Evolutionary conservation across 1,140 invertebrate species (phyloP).

Genomic region (Popillia japonica): DNA sequence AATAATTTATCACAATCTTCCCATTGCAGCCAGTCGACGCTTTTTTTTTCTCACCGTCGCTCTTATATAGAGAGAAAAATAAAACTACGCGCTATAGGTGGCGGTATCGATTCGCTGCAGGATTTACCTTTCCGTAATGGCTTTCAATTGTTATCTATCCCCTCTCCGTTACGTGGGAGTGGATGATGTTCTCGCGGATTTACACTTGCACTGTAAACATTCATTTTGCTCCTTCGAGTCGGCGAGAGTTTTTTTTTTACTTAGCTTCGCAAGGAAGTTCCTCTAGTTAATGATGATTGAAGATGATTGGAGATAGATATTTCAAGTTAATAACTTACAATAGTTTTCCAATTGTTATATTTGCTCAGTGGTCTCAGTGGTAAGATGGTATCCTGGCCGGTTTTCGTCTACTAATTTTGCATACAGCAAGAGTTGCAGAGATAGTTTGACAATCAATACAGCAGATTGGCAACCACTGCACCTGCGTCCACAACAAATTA

Average conservation of each 20-base stretch:
- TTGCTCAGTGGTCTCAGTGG: too few species aligned
- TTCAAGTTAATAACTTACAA: too few species aligned
- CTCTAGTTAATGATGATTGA: too few species aligned
- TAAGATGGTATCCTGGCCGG: too few species aligned
- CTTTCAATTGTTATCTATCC: slow-evolving; percentile 29
- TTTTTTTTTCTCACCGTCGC: background rate
- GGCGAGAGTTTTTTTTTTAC: background rate
- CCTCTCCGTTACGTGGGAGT: background rate
- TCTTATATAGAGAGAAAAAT: background rate
- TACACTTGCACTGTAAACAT: slow-evolving; percentile 28
- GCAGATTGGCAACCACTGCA: too few species aligned
- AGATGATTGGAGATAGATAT: too few species aligned
- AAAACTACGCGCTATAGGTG: background rate
- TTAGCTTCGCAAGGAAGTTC: too few species aligned
- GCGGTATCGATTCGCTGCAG: slow-evolving; percentile 20
- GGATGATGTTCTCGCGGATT: background rate
- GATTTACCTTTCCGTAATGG: slow-evolving; percentile 27
- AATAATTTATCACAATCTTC: slow-evolving; percentile 24
- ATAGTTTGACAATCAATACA: too few species aligned
- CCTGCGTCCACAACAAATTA: too few species aligned
- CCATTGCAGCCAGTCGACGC: background rate
- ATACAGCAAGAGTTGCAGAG: too few species aligned
- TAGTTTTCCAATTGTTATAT: too few species aligned
- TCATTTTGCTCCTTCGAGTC: background rate
- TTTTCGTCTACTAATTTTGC: too few species aligned